Evolutionary conservation across 2,888 invertebrate species (phyloP), one percentile per base, ranked within the genome.

Genomic region (Drosophila niveifrons): DNA sequence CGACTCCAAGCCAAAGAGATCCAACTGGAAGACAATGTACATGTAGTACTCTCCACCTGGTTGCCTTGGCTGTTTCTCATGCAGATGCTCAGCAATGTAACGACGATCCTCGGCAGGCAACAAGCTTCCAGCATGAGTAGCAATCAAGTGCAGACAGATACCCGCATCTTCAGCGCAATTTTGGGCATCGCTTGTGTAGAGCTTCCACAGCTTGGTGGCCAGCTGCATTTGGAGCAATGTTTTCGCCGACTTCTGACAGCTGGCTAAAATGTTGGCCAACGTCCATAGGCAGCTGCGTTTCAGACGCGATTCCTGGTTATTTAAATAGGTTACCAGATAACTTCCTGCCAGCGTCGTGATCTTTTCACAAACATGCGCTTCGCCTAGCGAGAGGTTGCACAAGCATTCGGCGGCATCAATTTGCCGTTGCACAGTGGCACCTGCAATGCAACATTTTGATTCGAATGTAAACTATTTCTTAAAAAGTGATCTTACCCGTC

Each of bases 341-440:
- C 90, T 90, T 0, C 92, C 92, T 0, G 90, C 91, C 52, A 85
- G 34, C 0, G 70, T 59, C 1, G 90, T 81, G 1, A 92, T 88
- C 74, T 92, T 92, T 8, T 92, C 91, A 61, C 91, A 91, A 3
- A 90, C 80, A 4, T 88, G 81, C 1, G 75, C 70, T 48, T 90
- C 89, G 0, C 92, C 92, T 2, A 92, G 63, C 1, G 92, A 91
- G 3, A 92, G 72, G 71, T 92, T 92, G 56, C 93, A 92, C 2
- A 92, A 53, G 10, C 90, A 90, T 70, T 92, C 92, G 3, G 83
- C 82, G 0, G 92, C 90, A 46, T 84, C 77, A 1, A 91, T 75
- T 63, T 91, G 91, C 0, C 88, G 82, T 17, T 86, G 78, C 0
- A 88, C 68, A 39, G 91, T 75, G 0, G 82, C 62, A 1, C 92